Conservation (phyloP, 23 tunicate species). For the Botrylloides violaceus region DNA sequence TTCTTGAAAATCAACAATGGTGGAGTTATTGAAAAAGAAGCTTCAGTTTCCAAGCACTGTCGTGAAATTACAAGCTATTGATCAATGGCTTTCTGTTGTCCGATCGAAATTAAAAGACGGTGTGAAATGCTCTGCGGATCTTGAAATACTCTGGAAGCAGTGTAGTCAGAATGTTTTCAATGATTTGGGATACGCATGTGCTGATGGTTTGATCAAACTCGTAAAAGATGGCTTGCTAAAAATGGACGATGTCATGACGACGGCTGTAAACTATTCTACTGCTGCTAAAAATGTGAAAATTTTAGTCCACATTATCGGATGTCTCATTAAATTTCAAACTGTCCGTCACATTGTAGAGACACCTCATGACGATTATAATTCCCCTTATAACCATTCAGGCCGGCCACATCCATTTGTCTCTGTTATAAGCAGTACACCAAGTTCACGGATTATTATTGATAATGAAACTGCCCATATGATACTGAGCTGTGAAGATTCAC, state of each 20-base stretch:
- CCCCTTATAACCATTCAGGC: slow-evolving; percentile 23
- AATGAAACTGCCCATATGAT: slow-evolving; percentile 21
- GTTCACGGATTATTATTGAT: slow-evolving; percentile 22
- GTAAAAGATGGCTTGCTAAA: background rate
- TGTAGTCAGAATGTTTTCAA: background rate
- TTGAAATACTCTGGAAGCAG: slow-evolving; percentile 14
- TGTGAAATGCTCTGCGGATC: background rate
- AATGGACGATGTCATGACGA: background rate
- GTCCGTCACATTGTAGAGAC: background rate
- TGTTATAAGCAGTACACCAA: slow-evolving; percentile 27
- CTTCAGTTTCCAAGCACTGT: slow-evolving; percentile 1
- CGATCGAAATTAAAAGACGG: background rate
- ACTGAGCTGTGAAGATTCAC: background rate
- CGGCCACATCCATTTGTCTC: slow-evolving; percentile 68
- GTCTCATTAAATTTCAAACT: background rate
- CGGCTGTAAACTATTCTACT: slow-evolving; percentile 14
- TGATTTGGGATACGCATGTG: slow-evolving; percentile 5
- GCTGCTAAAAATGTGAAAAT: background rate
- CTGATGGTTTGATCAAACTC: background rate
- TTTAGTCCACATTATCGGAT: background rate
- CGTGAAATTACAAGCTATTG: slow-evolving; percentile 15
- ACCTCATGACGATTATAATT: background rate
- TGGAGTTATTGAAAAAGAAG: background rate
- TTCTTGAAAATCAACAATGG: background rate
- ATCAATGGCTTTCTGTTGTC: background rate